phyloP scores from a whole-genome alignment of 2,113 vertebrate genomes.

The Psephotus haematonotus region DNA sequence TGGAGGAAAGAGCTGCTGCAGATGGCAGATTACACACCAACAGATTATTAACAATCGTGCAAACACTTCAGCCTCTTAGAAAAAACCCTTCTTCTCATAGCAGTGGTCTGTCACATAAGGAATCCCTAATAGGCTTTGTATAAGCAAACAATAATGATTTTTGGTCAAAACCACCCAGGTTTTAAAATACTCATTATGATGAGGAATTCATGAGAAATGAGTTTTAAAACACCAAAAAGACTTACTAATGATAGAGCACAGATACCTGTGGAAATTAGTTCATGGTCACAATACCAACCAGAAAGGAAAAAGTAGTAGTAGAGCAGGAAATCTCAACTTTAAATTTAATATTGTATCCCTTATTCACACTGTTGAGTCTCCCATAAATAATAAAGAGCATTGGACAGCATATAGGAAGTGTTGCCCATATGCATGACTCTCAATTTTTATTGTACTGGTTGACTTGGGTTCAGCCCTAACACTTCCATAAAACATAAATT shows the following conservation, averaged over 20 bases:
- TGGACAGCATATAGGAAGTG: background rate
- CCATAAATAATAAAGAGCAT: background rate
- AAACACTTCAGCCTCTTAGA: constrained; percentile 48
- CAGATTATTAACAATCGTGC: constrained; percentile 18
- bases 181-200: background rate
- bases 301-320: background rate
- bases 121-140: constrained; percentile 23
- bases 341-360: background rate
- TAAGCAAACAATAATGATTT: constrained; percentile 10
- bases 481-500: background rate
- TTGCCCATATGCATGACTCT: background rate
- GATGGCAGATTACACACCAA: background rate
- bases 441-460: background rate
- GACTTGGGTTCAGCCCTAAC: background rate
- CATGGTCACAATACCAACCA: background rate
- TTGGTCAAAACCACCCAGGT: background rate
- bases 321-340: background rate
- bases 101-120: constrained; percentile 18
- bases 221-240: constrained; percentile 15
- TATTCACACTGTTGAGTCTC: background rate
- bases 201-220: constrained; percentile 16
- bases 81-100: background rate
- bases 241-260: constrained; percentile 5
- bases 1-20: background rate
- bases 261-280: background rate